Percentiles rank a stretch among this genome's conserved stretches.
Evolutionary conservation across 2,888 invertebrate species (phyloP).

Genomic region (Lacanobia wlatinum): DNA sequence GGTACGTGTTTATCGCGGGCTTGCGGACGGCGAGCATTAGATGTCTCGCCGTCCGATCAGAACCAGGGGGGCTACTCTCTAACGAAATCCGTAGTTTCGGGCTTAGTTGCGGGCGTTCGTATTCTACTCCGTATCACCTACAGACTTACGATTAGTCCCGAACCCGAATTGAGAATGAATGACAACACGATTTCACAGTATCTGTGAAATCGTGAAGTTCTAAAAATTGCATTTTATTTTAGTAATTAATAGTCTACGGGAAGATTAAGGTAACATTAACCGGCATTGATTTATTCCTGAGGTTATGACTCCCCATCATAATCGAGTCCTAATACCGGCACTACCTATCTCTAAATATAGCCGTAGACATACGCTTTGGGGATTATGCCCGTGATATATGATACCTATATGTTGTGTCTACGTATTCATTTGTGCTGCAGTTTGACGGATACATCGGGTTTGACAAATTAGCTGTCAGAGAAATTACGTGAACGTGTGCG

Average conservation of each 20-base stretch:
- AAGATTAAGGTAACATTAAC: neutral
- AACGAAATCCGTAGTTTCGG: too few species aligned
- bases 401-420: neutral
- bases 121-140: too few species aligned
- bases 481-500: neutral
- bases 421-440: constrained; percentile 16
- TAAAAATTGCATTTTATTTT: too few species aligned
- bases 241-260: neutral
- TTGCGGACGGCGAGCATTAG: too few species aligned
- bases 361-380: constrained; percentile 14
- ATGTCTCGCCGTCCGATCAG: too few species aligned
- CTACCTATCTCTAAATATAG: neutral
- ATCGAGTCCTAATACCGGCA: neutral
- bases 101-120: too few species aligned
- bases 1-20: too few species aligned
- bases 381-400: constrained; percentile 26
- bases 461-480: constrained; percentile 36
- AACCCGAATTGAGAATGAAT: too few species aligned
- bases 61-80: too few species aligned
- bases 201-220: too few species aligned
- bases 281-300: neutral
- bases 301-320: neutral
- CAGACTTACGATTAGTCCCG: too few species aligned
- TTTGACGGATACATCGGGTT: constrained; percentile 20
- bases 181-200: too few species aligned